A percentile compares a stretch with the other conserved stretches of the same genome.
These are phyloP conservation scores for Hippocampus guttulatus DNA, from an alignment of 2,113 vertebrate species.

Conservation along the genomic window DNA sequence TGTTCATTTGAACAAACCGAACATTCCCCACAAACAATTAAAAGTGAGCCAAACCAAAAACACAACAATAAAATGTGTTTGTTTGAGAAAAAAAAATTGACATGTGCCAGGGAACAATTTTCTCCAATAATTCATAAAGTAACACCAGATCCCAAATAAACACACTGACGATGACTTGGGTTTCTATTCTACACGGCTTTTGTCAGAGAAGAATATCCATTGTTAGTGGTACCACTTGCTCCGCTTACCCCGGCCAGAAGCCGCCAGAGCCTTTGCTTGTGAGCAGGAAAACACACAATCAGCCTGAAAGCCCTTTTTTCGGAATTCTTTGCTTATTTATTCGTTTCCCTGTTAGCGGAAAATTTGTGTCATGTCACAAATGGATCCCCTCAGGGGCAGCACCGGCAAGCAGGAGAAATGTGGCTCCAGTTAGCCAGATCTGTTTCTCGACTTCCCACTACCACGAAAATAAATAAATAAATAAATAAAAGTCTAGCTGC, in stretches of 20 bases:
- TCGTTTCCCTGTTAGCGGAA: constrained; percentile 63
- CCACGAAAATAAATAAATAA: not conserved
- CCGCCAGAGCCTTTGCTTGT: not conserved
- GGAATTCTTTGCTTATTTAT: constrained; percentile 47
- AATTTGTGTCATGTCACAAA: constrained; percentile 58
- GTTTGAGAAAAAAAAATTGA: constrained; percentile 6
- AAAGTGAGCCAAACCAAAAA: constrained; percentile 34
- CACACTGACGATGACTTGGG: constrained; percentile 17
- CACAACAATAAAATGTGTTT: constrained; percentile 36
- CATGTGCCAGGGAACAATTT: constrained; percentile 7
- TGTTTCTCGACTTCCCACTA: constrained; percentile 24
- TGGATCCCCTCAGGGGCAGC: constrained; percentile 14
- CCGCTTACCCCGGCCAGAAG: not conserved
- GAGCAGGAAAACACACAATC: constrained; percentile 12
- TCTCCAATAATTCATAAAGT: constrained; percentile 30
- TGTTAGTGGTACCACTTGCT: constrained; percentile 2
- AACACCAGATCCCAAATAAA: constrained; percentile 23
- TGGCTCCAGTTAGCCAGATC: constrained; percentile 53
- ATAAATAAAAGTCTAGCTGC: not conserved
- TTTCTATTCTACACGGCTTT: constrained; percentile 10
- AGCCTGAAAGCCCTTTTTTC: constrained; percentile 25
- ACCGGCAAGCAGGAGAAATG: constrained; percentile 41
- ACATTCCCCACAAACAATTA: constrained; percentile 32
- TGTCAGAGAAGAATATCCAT: not conserved
- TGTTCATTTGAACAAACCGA: constrained; percentile 43